Conservation (phyloP, 2,797 vertebrate genomes). For the Clarias platycephalus region DNA sequence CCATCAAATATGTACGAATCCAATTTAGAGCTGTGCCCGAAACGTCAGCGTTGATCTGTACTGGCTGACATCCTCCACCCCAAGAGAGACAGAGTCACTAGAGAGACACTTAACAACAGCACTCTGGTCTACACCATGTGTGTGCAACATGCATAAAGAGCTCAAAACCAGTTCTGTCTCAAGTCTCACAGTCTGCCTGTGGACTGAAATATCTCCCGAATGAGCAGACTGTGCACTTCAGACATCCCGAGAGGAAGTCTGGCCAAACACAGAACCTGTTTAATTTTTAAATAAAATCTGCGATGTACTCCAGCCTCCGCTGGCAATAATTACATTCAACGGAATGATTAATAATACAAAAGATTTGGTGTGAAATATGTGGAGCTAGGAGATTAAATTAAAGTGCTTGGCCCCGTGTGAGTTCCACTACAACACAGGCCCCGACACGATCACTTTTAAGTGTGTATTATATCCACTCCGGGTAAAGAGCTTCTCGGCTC, state of each 20-base stretch:
- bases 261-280: not conserved
- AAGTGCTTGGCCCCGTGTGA: constrained; percentile 32
- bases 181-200: constrained; percentile 5
- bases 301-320: not conserved
- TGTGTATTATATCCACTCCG: constrained; percentile 26
- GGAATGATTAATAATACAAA: constrained; percentile 14
- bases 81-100: constrained; percentile 20
- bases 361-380: constrained; percentile 22
- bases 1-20: not conserved
- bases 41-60: constrained; percentile 4
- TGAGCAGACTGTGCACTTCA: constrained; percentile 24
- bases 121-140: not conserved
- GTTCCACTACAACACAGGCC: constrained; percentile 22
- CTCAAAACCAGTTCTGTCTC: constrained; percentile 26
- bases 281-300: constrained; percentile 3
- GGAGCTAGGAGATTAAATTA: constrained; percentile 24
- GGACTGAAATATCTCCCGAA: constrained; percentile 33
- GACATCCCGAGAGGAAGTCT: constrained; percentile 14
- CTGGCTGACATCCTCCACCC: constrained; percentile 17
- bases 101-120: not conserved
- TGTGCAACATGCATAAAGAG: constrained; percentile 28
- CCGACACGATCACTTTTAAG: constrained; percentile 31
- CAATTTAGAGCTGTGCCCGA: constrained; percentile 5
- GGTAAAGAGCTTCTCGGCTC: constrained; percentile 13
- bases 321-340: constrained; percentile 5